Evolutionary conservation across 2,113 vertebrate genomes (phyloP).

Genomic region (Corvus moneduloides): DNA sequence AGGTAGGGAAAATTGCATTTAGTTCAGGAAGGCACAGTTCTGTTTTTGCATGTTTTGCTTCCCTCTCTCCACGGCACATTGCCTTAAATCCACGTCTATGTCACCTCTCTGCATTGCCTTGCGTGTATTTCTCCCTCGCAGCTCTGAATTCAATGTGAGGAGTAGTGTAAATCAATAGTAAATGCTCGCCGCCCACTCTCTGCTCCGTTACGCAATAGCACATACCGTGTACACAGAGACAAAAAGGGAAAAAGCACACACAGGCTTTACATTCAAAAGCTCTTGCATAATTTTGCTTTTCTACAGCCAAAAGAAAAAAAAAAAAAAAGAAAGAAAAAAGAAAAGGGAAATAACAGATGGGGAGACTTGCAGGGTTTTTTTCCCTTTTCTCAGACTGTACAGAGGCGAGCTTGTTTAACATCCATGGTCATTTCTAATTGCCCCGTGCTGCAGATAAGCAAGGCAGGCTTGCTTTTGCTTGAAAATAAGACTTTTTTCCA

Average conservation of each 20-base stretch:
- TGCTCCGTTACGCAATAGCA: constrained; percentile 72
- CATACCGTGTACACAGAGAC: constrained; percentile 72
- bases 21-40: not conserved
- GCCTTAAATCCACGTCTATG: not conserved
- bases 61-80: not conserved
- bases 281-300: constrained; percentile 79
- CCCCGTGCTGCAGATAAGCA: constrained; percentile 49
- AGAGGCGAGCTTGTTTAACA: constrained; percentile 65
- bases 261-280: constrained; percentile 78
- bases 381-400: constrained; percentile 69
- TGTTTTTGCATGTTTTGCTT: not conserved
- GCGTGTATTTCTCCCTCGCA: not conserved
- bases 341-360: constrained; percentile 78
- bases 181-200: constrained; percentile 72
- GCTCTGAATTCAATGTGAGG: constrained; percentile 59
- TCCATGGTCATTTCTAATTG: constrained; percentile 69
- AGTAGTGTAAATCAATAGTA: constrained; percentile 78
- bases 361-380: constrained; percentile 71
- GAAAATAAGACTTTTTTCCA: constrained; percentile 48
- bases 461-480: constrained; percentile 35
- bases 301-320: constrained; percentile 62
- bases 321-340: not conserved
- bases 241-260: constrained; percentile 78
- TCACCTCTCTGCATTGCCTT: not conserved
- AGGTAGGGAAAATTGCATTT: not conserved